Percentiles rank a stretch among this genome's conserved stretches.
phyloP scores from a whole-genome alignment of 1,140 invertebrate species.

The Drosophila mayri region DNA sequence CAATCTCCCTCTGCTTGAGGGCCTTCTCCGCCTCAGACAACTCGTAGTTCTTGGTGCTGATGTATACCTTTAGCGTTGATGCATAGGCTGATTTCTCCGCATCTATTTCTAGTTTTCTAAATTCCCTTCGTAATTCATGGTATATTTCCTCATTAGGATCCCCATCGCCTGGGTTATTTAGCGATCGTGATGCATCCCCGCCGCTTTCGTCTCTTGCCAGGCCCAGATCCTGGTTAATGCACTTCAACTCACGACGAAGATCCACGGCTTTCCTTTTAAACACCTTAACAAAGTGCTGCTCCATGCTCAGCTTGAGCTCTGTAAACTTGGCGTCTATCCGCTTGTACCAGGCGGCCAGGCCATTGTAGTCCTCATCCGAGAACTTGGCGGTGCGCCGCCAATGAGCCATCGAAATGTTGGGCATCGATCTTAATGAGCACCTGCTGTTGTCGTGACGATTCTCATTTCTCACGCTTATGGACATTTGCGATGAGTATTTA shows the following conservation, averaged over 20 bases:
- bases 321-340: constrained; percentile 59
- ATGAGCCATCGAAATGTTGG: constrained; percentile 5
- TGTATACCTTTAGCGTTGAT: constrained; percentile 47
- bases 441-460: neutral
- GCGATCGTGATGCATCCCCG: constrained; percentile 27
- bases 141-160: constrained; percentile 14
- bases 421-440: neutral
- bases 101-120: constrained; percentile 48
- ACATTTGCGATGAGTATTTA: neutral
- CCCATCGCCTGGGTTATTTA: neutral
- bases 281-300: constrained; percentile 44
- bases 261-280: constrained; percentile 41
- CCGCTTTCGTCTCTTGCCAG: constrained; percentile 34
- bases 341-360: constrained; percentile 58
- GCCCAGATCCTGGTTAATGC: constrained; percentile 4
- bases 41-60: constrained; percentile 65
- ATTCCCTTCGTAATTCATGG: constrained; percentile 20
- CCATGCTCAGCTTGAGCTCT: constrained; percentile 53
- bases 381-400: constrained; percentile 14
- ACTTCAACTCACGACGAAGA: constrained; percentile 46
- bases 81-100: constrained; percentile 38
- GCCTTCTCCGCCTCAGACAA: constrained; percentile 47
- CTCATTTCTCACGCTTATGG: neutral
- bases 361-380: constrained; percentile 48
- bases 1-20: constrained; percentile 40